These are phyloP conservation scores for Zaprionus lachaisei DNA, from an alignment of 1,140 invertebrate genomes.

Conservation along the genomic window DNA sequence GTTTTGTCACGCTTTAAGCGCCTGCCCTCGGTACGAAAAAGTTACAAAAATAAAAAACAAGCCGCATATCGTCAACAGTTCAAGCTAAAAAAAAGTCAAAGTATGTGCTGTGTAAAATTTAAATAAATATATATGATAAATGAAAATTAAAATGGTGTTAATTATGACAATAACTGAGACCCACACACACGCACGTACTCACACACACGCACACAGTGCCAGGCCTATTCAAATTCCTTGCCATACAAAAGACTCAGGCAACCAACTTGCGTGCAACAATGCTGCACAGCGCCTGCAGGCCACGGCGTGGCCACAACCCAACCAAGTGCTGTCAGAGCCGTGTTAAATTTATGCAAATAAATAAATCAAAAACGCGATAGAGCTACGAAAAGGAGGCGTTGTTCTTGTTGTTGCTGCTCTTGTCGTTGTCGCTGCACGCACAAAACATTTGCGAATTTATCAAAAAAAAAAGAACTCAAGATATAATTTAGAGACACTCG, in stretches of 20 bases:
- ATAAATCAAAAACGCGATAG: constrained; percentile 70
- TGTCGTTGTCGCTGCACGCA: constrained; percentile 62
- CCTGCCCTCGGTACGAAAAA: constrained; percentile 53
- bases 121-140: constrained; percentile 18
- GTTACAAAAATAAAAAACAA: constrained; percentile 13
- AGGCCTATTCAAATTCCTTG: constrained; percentile 47
- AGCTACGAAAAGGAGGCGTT: constrained; percentile 46
- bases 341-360: constrained; percentile 82
- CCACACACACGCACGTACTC: constrained; percentile 9
- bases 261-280: constrained; percentile 77
- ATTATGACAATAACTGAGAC: constrained; percentile 13
- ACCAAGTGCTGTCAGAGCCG: constrained; percentile 70
- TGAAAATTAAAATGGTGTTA: constrained; percentile 33
- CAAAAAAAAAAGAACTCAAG: neutral
- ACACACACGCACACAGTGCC: constrained; percentile 20
- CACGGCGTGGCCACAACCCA: constrained; percentile 17
- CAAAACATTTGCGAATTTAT: constrained; percentile 30
- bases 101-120: constrained; percentile 63
- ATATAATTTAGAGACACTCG: constrained; percentile 1
- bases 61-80: constrained; percentile 27
- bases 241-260: constrained; percentile 73
- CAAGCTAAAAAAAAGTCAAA: constrained; percentile 39
- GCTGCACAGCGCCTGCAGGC: constrained; percentile 63
- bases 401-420: constrained; percentile 26
- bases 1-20: constrained; percentile 79